phyloP scores from a whole-genome alignment of 2,113 vertebrate species.

The Mastomys natalensis region DNA sequence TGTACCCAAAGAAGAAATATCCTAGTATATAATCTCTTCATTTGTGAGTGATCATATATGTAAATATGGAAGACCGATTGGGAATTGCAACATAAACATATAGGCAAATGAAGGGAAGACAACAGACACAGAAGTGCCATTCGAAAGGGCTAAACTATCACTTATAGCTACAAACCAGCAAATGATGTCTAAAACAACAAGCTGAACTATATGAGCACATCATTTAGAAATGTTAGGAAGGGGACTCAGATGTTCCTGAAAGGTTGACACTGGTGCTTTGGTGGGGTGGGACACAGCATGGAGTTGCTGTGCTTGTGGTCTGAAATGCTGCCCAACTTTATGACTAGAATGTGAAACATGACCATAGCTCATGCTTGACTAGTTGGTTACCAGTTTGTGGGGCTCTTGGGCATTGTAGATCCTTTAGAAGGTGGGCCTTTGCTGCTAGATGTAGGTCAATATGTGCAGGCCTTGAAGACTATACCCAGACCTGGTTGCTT shows the following conservation, averaged over 20 bases:
- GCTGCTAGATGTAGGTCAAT: background rate
- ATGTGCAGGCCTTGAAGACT: background rate
- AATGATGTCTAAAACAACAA: background rate
- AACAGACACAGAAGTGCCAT: background rate
- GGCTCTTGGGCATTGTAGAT: background rate
- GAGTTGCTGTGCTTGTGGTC: background rate
- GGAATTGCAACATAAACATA: background rate
- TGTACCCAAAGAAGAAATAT: background rate
- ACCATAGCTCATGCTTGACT: background rate
- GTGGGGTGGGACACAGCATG: background rate
- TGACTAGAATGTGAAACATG: background rate
- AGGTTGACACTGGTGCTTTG: background rate
- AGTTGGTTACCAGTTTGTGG: background rate
- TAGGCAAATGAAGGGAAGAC: background rate
- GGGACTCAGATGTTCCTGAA: background rate
- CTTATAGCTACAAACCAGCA: background rate
- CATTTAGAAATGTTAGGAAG: constrained; percentile 1
- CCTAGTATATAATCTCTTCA: background rate
- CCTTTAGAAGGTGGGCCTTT: background rate
- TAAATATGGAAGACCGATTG: background rate
- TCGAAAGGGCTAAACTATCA: background rate
- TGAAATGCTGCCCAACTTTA: background rate
- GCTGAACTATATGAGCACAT: background rate
- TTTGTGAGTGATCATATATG: background rate
- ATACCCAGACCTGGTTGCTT: background rate